phyloP scores from a whole-genome alignment of 2,113 vertebrate species.

The Tupaia tana region DNA sequence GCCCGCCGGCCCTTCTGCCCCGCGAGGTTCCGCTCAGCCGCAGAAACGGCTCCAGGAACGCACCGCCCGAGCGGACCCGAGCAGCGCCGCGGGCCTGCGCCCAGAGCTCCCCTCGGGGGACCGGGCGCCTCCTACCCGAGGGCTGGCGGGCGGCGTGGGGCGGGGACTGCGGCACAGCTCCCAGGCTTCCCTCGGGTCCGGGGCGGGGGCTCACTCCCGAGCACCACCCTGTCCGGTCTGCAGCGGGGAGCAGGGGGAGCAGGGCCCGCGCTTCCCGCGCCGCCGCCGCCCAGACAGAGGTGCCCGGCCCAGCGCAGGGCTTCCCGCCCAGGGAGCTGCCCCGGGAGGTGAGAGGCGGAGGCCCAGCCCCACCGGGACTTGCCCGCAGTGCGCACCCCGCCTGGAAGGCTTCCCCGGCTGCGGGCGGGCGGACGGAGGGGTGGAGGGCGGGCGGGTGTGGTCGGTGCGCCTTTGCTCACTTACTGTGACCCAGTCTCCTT shows the following conservation, averaged over 20 bases:
- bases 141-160: neutral
- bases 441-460: neutral
- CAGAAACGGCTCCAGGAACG: neutral
- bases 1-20: neutral
- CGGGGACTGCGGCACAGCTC: neutral
- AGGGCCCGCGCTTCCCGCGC: rapidly evolving
- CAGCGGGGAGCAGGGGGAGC: rapidly evolving
- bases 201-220: rapidly evolving
- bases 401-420: rapidly evolving
- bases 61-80: neutral
- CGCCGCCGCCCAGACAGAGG: neutral
- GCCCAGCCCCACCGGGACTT: neutral
- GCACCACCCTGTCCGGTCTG: neutral
- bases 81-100: rapidly evolving
- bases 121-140: neutral
- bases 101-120: neutral
- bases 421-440: too few relatives aligned
- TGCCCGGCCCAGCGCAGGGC: too few relatives aligned
- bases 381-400: rapidly evolving
- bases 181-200: neutral
- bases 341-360: too few relatives aligned
- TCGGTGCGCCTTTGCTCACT: neutral
- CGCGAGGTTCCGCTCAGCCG: neutral
- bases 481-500: neutral
- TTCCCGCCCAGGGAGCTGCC: neutral